Evolutionary conservation across 2,888 invertebrate species (phyloP), one percentile per base, ranked within the genome.

Genomic region (Lepidocyrtoides sp.): DNA sequence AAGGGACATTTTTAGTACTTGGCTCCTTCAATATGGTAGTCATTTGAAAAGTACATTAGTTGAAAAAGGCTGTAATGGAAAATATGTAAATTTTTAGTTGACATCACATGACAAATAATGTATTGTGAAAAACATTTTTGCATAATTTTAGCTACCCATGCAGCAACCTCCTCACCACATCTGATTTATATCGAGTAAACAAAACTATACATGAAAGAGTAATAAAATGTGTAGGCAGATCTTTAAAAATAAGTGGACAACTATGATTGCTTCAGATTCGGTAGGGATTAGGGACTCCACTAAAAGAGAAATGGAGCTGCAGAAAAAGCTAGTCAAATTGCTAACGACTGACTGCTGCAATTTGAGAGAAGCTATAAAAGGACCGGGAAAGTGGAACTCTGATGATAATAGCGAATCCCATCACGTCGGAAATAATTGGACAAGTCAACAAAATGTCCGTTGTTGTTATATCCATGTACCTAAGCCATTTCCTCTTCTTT

Each of bases 341-440:
- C 48, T 14, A 77, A 26, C 48, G 51, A 51, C 29, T 48, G 51
- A 26, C 48, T 12, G 51, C 23, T 77, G 77, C n/a, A 77, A 77
- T 51, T 48, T 77, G 51, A 77, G 77, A 51, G 77, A 77, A 17
- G 69, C 20, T 51, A 29, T 51, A 77, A 77, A 77, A n/a, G n/a
- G 51, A 2, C 1, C 23, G n/a, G 51, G 0, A 77, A 57, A 54
- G 36, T n/a, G 20, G 20, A 36, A 57, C n/a, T n/a, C n/a, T 17
- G 54, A 60, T 63, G 66, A 69, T 51, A 81, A 84, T 66, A 23
- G 41, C 32, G 75, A 69, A 85, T 85, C 85, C 36, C 85, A 75
- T 57, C 84, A 85, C 85, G 75, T 75, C 69, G 57, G 26, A 85
- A 85, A 75, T 85, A 85, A 85, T 85, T 85, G 85, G 85, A 85